Percentiles rank a stretch among this genome's conserved stretches.
These are phyloP conservation scores for Chrysolina haemoptera DNA, from an alignment of 2,888 invertebrate genomes.

Conservation along the genomic window DNA sequence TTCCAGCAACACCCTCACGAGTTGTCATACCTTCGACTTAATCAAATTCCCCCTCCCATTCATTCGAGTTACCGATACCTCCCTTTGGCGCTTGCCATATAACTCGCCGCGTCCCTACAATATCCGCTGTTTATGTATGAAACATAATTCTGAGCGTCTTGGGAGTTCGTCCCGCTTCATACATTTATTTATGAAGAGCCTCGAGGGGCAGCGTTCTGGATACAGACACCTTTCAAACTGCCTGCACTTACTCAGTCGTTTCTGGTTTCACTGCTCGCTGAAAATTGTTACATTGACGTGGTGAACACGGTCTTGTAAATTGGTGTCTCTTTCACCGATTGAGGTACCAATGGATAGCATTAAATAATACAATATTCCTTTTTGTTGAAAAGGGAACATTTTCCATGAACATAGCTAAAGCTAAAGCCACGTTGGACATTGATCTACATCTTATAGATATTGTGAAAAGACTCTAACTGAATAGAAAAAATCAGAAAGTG, in stretches of 20 bases:
- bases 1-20: no score
- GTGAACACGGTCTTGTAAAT: neutral
- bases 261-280: constrained; percentile 3
- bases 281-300: neutral
- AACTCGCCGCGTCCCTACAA: neutral
- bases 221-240: constrained; percentile 18
- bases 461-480: no score
- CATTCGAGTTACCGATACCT: neutral
- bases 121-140: constrained; percentile 10
- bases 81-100: neutral
- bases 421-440: no score
- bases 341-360: no score
- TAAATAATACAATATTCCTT: no score
- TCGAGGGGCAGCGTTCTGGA: neutral
- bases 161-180: neutral
- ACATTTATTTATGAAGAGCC: constrained; percentile 13
- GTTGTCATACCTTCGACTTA: neutral
- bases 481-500: no score
- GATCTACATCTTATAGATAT: no score
- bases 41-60: constrained; percentile 1
- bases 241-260: constrained; percentile 7
- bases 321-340: neutral
- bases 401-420: no score
- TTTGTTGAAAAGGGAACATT: no score
- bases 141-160: constrained; percentile 15